Evolutionary conservation across 2,888 invertebrate genomes (phyloP).

Genomic region (Morpho achilles): DNA sequence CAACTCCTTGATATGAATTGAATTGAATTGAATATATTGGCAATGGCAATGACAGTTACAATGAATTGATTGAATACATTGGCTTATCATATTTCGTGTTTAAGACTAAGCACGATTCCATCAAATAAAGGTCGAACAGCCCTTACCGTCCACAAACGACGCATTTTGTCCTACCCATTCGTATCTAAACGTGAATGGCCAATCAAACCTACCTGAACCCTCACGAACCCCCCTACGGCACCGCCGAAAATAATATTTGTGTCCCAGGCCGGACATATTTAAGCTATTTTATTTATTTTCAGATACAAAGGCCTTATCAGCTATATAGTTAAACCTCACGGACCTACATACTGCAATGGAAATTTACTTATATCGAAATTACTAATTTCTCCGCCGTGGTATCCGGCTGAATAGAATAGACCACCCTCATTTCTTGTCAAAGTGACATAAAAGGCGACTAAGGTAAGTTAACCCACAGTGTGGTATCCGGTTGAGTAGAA

Average conservation of each 20-base stretch:
- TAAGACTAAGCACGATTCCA: no score
- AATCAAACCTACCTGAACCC: slow-evolving; percentile 18
- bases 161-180: slow-evolving; percentile 3
- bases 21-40: no score
- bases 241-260: slow-evolving; percentile 45
- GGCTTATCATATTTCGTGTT: no score
- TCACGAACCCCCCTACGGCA: slow-evolving; percentile 20
- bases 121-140: no score
- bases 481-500: no score
- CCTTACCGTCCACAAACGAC: neutral
- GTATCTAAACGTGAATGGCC: slow-evolving; percentile 25
- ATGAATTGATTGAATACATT: no score
- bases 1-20: no score
- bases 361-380: neutral
- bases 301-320: slow-evolving; percentile 75
- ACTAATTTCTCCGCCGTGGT: neutral
- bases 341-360: slow-evolving; percentile 10
- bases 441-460: no score
- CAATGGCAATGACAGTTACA: no score
- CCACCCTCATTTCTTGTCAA: no score
- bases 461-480: no score
- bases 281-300: slow-evolving; percentile 76
- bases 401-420: neutral
- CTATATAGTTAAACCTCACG: slow-evolving; percentile 46
- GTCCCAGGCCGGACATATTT: slow-evolving; percentile 68